These are phyloP conservation scores for Nannospalax galili DNA, from an alignment of 2,113 vertebrate genomes.

Conservation along the genomic window DNA sequence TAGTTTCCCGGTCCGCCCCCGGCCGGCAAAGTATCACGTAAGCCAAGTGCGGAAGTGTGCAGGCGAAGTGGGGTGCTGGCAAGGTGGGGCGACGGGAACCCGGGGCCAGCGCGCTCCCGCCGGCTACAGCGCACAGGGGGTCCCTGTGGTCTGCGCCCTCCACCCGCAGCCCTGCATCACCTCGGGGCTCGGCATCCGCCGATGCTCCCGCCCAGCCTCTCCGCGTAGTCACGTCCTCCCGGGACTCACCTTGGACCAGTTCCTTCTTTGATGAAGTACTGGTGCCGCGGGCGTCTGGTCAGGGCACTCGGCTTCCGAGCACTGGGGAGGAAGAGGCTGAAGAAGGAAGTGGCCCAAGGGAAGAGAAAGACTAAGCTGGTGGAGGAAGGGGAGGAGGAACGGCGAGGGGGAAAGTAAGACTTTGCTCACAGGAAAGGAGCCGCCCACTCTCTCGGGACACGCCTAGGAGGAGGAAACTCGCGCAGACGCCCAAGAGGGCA, in stretches of 20 bases:
- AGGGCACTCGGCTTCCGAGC: background rate
- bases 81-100: background rate
- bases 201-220: background rate
- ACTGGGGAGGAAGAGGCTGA: slow-evolving; percentile 24
- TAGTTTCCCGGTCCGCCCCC: background rate
- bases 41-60: slow-evolving; percentile 55
- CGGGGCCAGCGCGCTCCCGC: background rate
- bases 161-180: background rate
- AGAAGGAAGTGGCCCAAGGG: slow-evolving; percentile 69
- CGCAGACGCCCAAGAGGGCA: background rate
- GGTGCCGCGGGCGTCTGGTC: background rate
- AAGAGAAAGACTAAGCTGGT: background rate
- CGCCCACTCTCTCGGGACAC: slow-evolving; percentile 61
- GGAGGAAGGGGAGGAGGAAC: background rate
- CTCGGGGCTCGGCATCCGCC: background rate
- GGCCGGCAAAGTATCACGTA: slow-evolving; percentile 10
- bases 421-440: slow-evolving; percentile 43
- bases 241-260: background rate
- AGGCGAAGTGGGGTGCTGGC: background rate
- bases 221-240: background rate
- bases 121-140: background rate
- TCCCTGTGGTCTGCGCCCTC: no score
- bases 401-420: background rate
- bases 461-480: slow-evolving; percentile 25
- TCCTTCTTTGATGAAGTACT: background rate